phyloP scores from a whole-genome alignment of 1,140 invertebrate species.

The Cotesia glomerata region DNA sequence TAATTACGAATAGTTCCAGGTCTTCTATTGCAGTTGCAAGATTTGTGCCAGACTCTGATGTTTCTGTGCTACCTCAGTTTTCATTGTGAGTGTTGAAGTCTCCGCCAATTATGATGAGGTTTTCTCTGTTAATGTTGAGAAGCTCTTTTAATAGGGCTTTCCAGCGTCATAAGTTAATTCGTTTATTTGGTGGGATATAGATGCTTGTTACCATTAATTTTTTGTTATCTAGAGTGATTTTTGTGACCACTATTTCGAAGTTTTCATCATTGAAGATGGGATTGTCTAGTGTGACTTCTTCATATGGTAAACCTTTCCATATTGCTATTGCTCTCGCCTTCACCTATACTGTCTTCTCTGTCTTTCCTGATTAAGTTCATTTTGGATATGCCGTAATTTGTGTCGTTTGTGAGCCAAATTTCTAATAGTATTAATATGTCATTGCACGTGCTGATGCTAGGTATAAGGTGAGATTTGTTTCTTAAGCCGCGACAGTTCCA shows the following conservation, averaged over 20 bases:
- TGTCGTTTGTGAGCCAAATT: slow-evolving; percentile 5
- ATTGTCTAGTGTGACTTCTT: not conserved
- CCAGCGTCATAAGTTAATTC: not conserved
- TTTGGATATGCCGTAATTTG: not conserved
- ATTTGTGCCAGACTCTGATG: not conserved
- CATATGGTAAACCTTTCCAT: not conserved
- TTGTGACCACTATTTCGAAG: not conserved
- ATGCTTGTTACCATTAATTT: not conserved
- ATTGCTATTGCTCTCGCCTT: slow-evolving; percentile 10
- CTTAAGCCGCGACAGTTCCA: slow-evolving; percentile 21
- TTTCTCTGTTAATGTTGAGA: not conserved
- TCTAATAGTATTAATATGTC: slow-evolving; percentile 13
- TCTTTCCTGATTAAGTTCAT: slow-evolving; percentile 3
- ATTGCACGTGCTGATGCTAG: not conserved
- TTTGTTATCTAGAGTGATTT: not conserved
- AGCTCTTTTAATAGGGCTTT: not conserved
- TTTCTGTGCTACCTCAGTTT: not conserved
- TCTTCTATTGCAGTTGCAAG: not conserved
- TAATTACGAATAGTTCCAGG: not conserved
- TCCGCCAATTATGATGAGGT: not conserved
- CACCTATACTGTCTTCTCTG: not conserved
- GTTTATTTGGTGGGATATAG: not conserved
- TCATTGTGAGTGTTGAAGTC: not conserved
- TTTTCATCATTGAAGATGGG: not conserved
- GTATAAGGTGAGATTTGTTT: not conserved